Evolutionary conservation across 2,113 vertebrate species (phyloP), one percentile per base, ranked within the genome.

Genomic region (Sciurus niger): DNA sequence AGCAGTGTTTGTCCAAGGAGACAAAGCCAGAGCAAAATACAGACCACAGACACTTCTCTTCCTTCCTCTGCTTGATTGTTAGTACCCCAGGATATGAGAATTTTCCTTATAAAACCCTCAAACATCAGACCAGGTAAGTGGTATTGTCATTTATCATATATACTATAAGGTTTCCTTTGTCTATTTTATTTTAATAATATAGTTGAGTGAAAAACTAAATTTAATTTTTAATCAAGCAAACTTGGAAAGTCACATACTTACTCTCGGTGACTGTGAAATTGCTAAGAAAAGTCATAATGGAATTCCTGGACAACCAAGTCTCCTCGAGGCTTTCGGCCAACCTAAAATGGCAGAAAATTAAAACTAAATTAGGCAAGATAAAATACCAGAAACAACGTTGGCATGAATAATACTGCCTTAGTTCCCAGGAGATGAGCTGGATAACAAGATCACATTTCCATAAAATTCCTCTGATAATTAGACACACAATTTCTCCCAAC

Each of bases 271-370:
- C 32, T n/a, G 94, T 82, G 58, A 98, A 91, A 77, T 96, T 97
- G 7, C 73, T 95, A 30, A 98, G 93, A 63, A 98, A 97, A 92
- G 55, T 30, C 93, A 92, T 8, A 0, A 0, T 1, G 6, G 97
- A 92, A n/a, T 97, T 94, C 84, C 84, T 95, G 0, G 73, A 80
- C 40, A 82, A 48, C 93, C 98, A 85, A 2, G 48, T 74, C 37
- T 96, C 80, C 73, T 97, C 28, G 1, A 98, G 80, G n/a, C 91
- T 97, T 67, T 96, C 95, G 77, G 72, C 72, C 95, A 98, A 77
- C 87, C 98, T 99, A 89, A 85, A 98, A 98, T 0, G 17, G 97
- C 0, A 98, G 22, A 7, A 90, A 92, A 96, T 84, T 37, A 80
- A 83, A 88, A 89, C 28, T 17, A 58, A 86, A 72, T 89, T 20